Evolutionary conservation across 2,113 vertebrate genomes (phyloP), one percentile per base, ranked within the genome.

Genomic region (Melanotaenia duboulayi): DNA sequence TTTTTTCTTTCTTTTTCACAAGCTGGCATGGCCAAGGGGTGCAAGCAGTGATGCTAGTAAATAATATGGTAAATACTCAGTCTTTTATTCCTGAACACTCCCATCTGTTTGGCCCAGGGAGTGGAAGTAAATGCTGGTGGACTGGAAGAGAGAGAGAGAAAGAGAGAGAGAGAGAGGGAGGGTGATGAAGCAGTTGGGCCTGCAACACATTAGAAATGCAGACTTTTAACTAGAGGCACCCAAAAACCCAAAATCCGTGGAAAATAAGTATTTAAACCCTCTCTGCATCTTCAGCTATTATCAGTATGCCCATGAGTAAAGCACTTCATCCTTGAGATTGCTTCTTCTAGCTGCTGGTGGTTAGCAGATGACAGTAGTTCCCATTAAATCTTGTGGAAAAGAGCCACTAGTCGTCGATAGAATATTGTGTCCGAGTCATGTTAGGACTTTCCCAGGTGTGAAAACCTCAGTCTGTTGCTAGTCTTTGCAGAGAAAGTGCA

Each of bases 51-150:
- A 44, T 52, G 81, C 79, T 77, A 67, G 81, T 91, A 87, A 90
- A 91, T 89, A 90, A 86, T 80, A 80, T 81, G 80, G 83, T 89
- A 88, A 90, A 87, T 86, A 87, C 71, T 24, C 77, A 87, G 24
- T 46, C 79, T 87, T 89, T 91, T 92, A 82, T 88, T 85, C 74
- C 78, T 59, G 61, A 85, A 81, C 80, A 80, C 74, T 89, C 74
- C 82, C 74, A 84, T 88, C 74, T 89, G 82, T 86, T 81, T 78
- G 73, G 81, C 76, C 77, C 73, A 80, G 68, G 77, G 79, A 85
- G 62, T 40, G 50, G 51, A 81, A 83, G 88, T 86, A 91, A 88
- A 87, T 83, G 73, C 52, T 59, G 62, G 65, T 55, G 58, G 71
- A 80, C 77, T 70, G 58, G 55, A 70, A 64, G 40, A 65, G 39